phyloP scores from a whole-genome alignment of 2,888 invertebrate species.

The Xiphydria camelus region DNA sequence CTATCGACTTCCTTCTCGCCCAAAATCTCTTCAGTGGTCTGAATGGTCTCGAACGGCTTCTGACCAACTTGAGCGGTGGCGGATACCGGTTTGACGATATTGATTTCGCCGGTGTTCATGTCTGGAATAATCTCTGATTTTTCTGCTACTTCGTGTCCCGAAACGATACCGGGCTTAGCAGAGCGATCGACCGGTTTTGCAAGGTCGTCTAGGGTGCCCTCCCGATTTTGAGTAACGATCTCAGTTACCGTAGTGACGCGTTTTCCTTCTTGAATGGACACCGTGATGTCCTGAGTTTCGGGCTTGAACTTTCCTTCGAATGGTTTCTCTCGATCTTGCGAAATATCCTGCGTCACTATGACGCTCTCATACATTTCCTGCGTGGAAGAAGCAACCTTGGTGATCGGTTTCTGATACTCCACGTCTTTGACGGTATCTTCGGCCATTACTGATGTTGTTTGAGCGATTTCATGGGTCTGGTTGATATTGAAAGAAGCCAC shows the following conservation, averaged over 20 bases:
- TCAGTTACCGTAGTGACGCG: slow-evolving; percentile 59
- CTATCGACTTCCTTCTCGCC: slow-evolving; percentile 59
- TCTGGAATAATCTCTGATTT: slow-evolving; percentile 59
- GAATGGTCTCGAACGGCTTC: slow-evolving; percentile 56
- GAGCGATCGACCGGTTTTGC: slow-evolving; percentile 48
- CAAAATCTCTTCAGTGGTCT: slow-evolving; percentile 53
- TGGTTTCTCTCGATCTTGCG: slow-evolving; percentile 46
- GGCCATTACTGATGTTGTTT: slow-evolving; percentile 54
- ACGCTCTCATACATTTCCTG: slow-evolving; percentile 43
- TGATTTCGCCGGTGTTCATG: slow-evolving; percentile 52
- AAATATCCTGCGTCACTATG: slow-evolving; percentile 43
- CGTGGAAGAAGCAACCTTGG: slow-evolving; percentile 26
- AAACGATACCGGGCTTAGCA: slow-evolving; percentile 29
- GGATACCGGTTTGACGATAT: slow-evolving; percentile 41
- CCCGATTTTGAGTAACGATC: slow-evolving; percentile 60
- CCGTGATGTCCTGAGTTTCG: slow-evolving; percentile 53
- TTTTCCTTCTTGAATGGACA: slow-evolving; percentile 56
- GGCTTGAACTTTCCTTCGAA: slow-evolving; percentile 54
- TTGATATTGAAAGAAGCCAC: slow-evolving; percentile 36
- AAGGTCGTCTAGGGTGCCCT: slow-evolving; percentile 49
- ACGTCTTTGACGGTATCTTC: slow-evolving; percentile 41
- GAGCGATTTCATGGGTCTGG: slow-evolving; percentile 53
- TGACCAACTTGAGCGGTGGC: slow-evolving; percentile 53
- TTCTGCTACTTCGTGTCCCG: slow-evolving; percentile 58
- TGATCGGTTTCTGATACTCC: slow-evolving; percentile 27